These are phyloP conservation scores for Typhlichthys subterraneus DNA, from an alignment of 2,797 vertebrate genomes.

Conservation along the genomic window DNA sequence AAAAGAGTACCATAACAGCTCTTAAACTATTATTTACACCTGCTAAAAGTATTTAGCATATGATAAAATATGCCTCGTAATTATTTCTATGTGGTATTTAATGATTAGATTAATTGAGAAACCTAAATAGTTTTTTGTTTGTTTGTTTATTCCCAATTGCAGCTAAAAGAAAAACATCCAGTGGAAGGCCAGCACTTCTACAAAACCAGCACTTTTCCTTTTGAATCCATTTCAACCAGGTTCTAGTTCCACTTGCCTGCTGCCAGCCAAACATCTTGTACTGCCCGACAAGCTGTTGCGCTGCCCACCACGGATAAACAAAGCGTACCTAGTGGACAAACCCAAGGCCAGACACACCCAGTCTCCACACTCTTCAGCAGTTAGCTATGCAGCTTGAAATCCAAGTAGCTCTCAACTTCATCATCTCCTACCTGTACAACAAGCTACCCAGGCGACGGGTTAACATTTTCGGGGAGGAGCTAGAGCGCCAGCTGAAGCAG, in stretches of 20 bases:
- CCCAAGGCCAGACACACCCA: constrained; percentile 62
- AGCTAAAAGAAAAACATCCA: constrained; percentile 75
- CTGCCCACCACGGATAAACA: constrained; percentile 71
- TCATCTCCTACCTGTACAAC: constrained; percentile 99
- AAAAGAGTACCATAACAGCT: background rate
- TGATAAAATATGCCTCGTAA: no score
- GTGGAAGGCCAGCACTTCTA: constrained; percentile 83
- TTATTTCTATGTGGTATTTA: no score
- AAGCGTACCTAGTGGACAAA: constrained; percentile 65
- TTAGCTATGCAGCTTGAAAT: constrained; percentile 99
- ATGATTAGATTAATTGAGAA: no score
- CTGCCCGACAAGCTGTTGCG: constrained; percentile 52
- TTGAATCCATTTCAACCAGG: constrained; percentile 65
- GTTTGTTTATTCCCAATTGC: constrained; percentile 64
- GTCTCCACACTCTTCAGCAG: constrained; percentile 74
- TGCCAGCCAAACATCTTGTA: constrained; percentile 64
- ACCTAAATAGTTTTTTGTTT: constrained; percentile 14
- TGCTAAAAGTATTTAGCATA: no score
- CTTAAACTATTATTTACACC: background rate
- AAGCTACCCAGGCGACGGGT: constrained; percentile 95
- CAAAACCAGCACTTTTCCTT: constrained; percentile 86
- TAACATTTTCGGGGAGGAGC: constrained; percentile 98
- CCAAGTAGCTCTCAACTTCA: constrained; percentile 99
- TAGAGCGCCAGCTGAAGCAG: constrained; percentile 95
- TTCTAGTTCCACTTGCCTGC: constrained; percentile 74